Evolutionary conservation across 2,888 invertebrate genomes (phyloP).

Genomic region (Hydropsyche betteni): DNA sequence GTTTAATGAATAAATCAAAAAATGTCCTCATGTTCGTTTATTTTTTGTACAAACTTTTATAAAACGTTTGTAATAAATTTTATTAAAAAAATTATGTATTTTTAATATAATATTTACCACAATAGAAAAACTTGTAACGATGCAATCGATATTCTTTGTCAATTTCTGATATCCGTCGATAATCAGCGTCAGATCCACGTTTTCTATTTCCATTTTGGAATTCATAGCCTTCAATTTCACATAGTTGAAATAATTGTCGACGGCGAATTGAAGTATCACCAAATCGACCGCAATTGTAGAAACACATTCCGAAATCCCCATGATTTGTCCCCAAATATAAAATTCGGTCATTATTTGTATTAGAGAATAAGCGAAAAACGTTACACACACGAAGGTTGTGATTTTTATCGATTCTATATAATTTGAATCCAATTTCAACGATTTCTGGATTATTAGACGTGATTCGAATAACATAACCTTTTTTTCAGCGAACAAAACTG

Average conservation of each 20-base stretch:
- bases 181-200: background rate
- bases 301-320: background rate
- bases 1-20: no score
- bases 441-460: background rate
- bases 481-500: background rate
- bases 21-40: no score
- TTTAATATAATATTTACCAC: background rate
- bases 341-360: background rate
- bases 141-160: background rate
- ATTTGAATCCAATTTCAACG: background rate
- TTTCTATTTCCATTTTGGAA: background rate
- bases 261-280: background rate
- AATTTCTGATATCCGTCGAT: background rate
- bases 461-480: background rate
- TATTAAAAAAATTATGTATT: no score
- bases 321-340: background rate
- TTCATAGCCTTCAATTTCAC: slow-evolving; percentile 4
- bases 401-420: background rate
- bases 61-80: no score
- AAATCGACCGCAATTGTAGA: background rate
- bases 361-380: background rate
- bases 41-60: no score
- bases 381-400: background rate
- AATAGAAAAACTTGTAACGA: background rate
- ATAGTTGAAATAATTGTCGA: slow-evolving; percentile 18